Evolutionary conservation across 1,140 invertebrate genomes (phyloP).

Genomic region (Euwallacea similis): DNA sequence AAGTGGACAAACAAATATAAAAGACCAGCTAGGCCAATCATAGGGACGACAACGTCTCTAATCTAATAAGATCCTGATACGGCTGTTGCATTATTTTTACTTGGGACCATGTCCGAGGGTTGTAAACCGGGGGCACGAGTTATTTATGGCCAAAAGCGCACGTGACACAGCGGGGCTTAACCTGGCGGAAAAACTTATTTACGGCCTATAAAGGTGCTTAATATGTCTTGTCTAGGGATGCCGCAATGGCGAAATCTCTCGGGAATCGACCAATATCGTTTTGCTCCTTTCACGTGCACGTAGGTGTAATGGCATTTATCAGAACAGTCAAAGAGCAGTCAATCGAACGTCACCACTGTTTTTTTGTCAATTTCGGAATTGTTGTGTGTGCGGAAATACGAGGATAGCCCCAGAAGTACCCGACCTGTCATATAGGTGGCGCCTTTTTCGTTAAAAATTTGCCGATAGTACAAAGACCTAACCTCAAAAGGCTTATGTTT

Average conservation of each 20-base stretch:
- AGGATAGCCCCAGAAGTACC: too few species aligned
- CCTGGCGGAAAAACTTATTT: conserved; percentile 7
- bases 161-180: conserved; percentile 14
- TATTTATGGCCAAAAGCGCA: conserved; percentile 9
- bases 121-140: conserved; percentile 3
- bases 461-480: too few species aligned
- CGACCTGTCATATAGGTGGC: too few species aligned
- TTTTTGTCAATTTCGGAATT: conserved; percentile 3
- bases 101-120: neutral
- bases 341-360: neutral
- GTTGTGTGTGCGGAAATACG: too few species aligned
- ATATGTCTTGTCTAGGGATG: neutral
- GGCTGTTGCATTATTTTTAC: conserved; percentile 6
- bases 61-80: neutral
- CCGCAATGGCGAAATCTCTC: neutral
- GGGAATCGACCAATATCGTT: neutral
- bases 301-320: too few species aligned
- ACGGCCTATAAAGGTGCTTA: conserved; percentile 11
- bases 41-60: too few species aligned
- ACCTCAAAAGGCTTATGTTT: too few species aligned
- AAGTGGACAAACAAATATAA: too few species aligned
- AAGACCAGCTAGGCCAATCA: too few species aligned
- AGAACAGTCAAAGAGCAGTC: conserved; percentile 5
- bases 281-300: too few species aligned
- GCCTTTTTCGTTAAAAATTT: too few species aligned